These are phyloP conservation scores for Excalfactoria chinensis DNA, from an alignment of 2,113 vertebrate genomes.

Conservation along the genomic window DNA sequence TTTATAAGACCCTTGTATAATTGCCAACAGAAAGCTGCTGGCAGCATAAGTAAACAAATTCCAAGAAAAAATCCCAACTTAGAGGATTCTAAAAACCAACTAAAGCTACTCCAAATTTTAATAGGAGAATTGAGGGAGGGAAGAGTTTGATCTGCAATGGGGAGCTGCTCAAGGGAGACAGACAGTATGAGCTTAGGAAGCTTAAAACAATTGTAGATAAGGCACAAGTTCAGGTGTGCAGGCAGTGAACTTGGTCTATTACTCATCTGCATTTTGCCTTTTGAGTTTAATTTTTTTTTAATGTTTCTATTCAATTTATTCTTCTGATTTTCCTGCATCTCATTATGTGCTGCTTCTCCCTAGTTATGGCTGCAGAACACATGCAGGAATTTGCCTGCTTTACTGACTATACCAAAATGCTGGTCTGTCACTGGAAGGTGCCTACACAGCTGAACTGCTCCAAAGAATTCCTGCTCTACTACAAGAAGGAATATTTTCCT, in stretches of 20 bases:
- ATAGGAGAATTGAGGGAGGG: not conserved
- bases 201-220: not conserved
- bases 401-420: conserved; percentile 62
- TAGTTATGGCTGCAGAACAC: not conserved
- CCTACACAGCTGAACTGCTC: conserved; percentile 50
- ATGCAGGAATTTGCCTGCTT: conserved; percentile 44
- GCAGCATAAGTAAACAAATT: not conserved
- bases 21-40: not conserved
- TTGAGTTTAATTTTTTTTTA: not conserved
- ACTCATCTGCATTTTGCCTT: not conserved
- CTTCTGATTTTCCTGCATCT: not conserved
- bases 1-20: not conserved
- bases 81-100: not conserved
- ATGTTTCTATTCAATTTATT: not conserved
- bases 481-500: not conserved
- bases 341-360: not conserved
- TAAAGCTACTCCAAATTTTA: not conserved
- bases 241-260: not conserved
- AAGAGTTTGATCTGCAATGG: not conserved
- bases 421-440: conserved; percentile 74
- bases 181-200: not conserved
- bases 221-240: rapidly evolving
- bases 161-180: not conserved
- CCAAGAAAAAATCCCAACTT: not conserved
- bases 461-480: conserved; percentile 39